Evolutionary conservation across 2,888 invertebrate species (phyloP), one percentile per base, ranked within the genome.

Genomic region (Drosophila suboccidentalis): DNA sequence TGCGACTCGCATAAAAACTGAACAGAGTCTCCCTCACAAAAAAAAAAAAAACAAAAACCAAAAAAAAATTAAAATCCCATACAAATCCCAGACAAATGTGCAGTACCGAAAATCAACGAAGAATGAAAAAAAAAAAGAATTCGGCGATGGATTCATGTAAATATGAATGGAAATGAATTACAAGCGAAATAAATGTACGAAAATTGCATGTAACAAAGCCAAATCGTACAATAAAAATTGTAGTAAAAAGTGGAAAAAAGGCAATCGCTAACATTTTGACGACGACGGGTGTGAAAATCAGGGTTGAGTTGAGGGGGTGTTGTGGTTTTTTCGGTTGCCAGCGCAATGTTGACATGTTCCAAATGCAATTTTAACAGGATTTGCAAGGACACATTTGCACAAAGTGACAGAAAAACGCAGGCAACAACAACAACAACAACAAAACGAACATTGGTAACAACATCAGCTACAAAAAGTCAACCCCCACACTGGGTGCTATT

Each of bases 351-450:
- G 88, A 86, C 86, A 87, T 87, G 81, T 86, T 88, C 76, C 87
- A 88, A 87, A 87, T 87, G 87, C 87, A 87, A 87, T 87, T 87
- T 87, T 82, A 87, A 88, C 87, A 84, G 87, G 87, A 87, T 87
- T 87, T 87, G 87, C 88, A 83, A 82, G 88, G 83, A 86, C 88
- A 87, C 86, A 87, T 81, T 85, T 85, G 78, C 88, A 86, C 83
- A 86, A 84, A 88, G 83, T 86, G 86, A 86, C 86, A 88, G 82
- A 86, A 87, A 87, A 88, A 88, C 88, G 83, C 88, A 87, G 73
- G 69, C 71, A 59, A 57, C 74, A 71, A 41, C 47, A 69, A 17
- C 47, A 69, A 8, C 38, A 51, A n/a, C 43, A 79, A 67, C 49
- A 50, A 50, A 19, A 71, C 65, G 5, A 51, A 9, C 57, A 46